Percentiles rank a stretch among this genome's conserved stretches.
Evolutionary conservation across 2,888 invertebrate species (phyloP).

Genomic region (Drosophila stalkeri): DNA sequence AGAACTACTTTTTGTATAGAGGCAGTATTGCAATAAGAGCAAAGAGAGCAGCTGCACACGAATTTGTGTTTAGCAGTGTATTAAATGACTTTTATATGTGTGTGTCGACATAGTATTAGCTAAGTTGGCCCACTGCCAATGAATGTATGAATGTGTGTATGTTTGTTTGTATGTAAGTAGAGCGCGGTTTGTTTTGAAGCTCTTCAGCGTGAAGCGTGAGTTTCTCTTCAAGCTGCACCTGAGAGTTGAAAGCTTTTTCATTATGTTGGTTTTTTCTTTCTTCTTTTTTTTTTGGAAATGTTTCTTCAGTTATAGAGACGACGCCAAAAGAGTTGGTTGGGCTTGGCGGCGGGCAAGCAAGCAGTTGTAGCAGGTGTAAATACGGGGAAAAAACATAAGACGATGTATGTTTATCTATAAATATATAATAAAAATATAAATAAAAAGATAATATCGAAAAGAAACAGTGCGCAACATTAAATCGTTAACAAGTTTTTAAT

Average conservation of each 20-base stretch:
- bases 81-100: neutral
- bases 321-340: constrained; percentile 65
- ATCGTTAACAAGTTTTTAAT: constrained; percentile 16
- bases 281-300: constrained; percentile 24
- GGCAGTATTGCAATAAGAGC: neutral
- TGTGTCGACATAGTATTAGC: constrained; percentile 15
- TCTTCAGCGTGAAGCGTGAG: constrained; percentile 21
- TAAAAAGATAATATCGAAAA: neutral
- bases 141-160: neutral
- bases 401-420: constrained; percentile 11
- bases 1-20: neutral
- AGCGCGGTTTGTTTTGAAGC: constrained; percentile 7
- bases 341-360: constrained; percentile 35
- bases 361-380: constrained; percentile 60
- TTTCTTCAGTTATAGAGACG: constrained; percentile 58
- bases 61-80: neutral
- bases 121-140: constrained; percentile 12
- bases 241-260: constrained; percentile 33
- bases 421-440: constrained; percentile 37
- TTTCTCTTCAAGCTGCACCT: constrained; percentile 46
- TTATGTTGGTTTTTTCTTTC: constrained; percentile 31
- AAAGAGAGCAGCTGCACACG: neutral
- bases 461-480: neutral
- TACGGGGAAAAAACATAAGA: constrained; percentile 35
- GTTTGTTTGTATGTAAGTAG: neutral